Base-by-base conservation (phyloP, 2,113 vertebrate genomes). In the Anolis carolinensis region DNA sequence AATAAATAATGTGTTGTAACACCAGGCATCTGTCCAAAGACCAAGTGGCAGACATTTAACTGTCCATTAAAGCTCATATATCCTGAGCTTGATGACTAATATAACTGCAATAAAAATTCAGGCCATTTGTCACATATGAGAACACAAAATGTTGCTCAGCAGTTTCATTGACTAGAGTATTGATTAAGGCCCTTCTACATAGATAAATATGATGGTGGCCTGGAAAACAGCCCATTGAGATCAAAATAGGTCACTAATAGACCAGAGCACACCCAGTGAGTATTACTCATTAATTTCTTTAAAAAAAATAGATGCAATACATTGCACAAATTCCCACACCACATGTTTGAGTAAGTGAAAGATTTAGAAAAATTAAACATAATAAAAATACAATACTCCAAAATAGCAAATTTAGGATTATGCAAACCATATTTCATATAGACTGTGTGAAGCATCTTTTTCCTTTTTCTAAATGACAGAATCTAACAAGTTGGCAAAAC, bases 341-440 rank as follows among this genome's bases (percentile, higher is more conserved):
- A 85, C 91, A 76, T 86, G 95, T 95, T 89, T 91, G 71, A 95
- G 81, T 85, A 89, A 83, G 86, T 92, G 83, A 95, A 93, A 91
- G 90, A 93, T 93, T 95, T 96, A 93, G 91, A 95, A 92, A 92
- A 86, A 85, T 84, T 95, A 92, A 92, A 87, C 71, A 90, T 44
- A 86, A 90, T 95, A 93, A 94, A 68, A 92, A 92, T 88, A 92
- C 55, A 90, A 82, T 91, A 91, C 55, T 27, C 83, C 89, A 63
- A 50, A 93, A 88, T 52, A 93, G 79, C 79, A 92, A 87, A 44
- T 44, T 44, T 44, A 92, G 83, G 76, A 86, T 81, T 90, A 86
- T 79, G 88, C 34, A 88, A 89, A 44, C 84, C 91, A 68, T 93
- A 91, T 94, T 85, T 95, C 88, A 93, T 7, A 4, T 67, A 86